Evolutionary conservation across 2,113 vertebrate species (phyloP).

Genomic region (Gavia stellata): DNA sequence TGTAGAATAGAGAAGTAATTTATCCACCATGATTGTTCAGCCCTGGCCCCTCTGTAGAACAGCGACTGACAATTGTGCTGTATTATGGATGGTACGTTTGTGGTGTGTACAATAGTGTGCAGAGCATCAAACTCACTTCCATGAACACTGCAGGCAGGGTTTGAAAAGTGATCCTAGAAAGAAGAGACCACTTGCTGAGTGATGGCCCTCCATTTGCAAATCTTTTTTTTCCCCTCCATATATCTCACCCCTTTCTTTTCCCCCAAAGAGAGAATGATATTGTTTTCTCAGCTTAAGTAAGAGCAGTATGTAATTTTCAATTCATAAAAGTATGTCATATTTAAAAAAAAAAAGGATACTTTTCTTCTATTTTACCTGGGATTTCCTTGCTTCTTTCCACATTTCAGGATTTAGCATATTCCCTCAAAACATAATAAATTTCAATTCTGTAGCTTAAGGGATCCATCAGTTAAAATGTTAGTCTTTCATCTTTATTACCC

Average conservation of each 20-base stretch:
- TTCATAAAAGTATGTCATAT: background rate
- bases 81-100: constrained; percentile 51
- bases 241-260: constrained; percentile 3
- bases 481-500: constrained; percentile 82
- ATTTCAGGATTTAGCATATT: constrained; percentile 65
- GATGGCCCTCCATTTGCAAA: constrained; percentile 35
- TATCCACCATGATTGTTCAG: constrained; percentile 50
- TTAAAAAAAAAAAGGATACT: background rate
- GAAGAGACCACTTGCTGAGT: constrained; percentile 21
- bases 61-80: constrained; percentile 59
- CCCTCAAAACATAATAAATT: constrained; percentile 75
- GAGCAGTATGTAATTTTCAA: constrained; percentile 5
- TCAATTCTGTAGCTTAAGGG: constrained; percentile 75
- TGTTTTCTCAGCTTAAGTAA: constrained; percentile 49
- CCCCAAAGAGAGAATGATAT: background rate
- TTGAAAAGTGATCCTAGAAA: constrained; percentile 15
- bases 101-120: constrained; percentile 8
- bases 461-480: constrained; percentile 77
- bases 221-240: background rate
- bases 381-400: constrained; percentile 55
- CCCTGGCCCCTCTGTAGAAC: constrained; percentile 54
- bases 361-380: constrained; percentile 62
- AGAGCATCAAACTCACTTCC: constrained; percentile 1
- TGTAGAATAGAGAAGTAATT: constrained; percentile 59
- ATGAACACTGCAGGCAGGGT: constrained; percentile 12